Percentiles rank a stretch among this genome's conserved stretches.
Evolutionary conservation across 2,113 vertebrate genomes (phyloP).

Genomic region (Misgurnus anguillicaudatus): DNA sequence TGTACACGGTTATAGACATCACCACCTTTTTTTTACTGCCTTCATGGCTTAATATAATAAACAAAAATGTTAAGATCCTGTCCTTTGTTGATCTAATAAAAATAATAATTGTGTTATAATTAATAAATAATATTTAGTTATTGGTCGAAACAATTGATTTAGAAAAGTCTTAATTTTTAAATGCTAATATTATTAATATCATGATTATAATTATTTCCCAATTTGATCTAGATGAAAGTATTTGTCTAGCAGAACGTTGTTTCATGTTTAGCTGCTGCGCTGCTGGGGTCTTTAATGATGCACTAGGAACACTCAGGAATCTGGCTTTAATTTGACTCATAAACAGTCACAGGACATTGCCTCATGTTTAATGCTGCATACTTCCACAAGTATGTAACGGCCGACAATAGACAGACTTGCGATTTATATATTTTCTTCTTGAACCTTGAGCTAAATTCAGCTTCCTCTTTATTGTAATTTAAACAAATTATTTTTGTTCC

Average conservation of each 20-base stretch:
- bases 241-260: conserved; percentile 19
- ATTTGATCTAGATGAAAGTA: conserved; percentile 30
- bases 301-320: conserved; percentile 54
- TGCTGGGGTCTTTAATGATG: conserved; percentile 54
- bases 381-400: conserved; percentile 69
- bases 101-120: too few relatives aligned
- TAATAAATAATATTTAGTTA: too few relatives aligned
- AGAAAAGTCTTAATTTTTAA: too few relatives aligned
- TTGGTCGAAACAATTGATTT: too few relatives aligned
- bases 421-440: conserved; percentile 40
- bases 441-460: not conserved
- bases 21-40: too few relatives aligned
- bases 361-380: conserved; percentile 68
- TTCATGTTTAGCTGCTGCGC: conserved; percentile 32
- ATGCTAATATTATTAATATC: too few relatives aligned
- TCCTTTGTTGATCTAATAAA: too few relatives aligned
- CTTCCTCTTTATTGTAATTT: conserved; percentile 43
- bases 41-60: too few relatives aligned
- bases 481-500: conserved; percentile 44
- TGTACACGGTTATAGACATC: too few relatives aligned
- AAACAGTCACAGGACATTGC: conserved; percentile 67
- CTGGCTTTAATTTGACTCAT: conserved; percentile 71
- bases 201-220: not conserved
- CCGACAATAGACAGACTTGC: conserved; percentile 42
- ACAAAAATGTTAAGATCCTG: too few relatives aligned